These are phyloP conservation scores for Dolichopus griseipennis DNA, from an alignment of 2,888 invertebrate species.

Conservation along the genomic window DNA sequence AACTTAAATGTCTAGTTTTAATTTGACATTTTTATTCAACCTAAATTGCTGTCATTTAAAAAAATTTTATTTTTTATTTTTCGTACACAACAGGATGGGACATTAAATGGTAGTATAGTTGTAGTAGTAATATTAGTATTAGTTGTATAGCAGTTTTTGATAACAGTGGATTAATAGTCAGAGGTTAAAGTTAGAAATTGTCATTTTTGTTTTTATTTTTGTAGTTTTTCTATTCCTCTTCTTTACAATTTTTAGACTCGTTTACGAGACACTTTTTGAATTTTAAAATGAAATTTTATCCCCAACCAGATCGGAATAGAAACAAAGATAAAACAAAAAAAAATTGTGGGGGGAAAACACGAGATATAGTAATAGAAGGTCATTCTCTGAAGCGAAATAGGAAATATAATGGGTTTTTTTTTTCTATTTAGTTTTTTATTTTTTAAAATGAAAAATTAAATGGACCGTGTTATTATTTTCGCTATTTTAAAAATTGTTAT, in stretches of 20 bases:
- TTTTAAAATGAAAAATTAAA: neutral
- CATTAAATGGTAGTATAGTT: neutral
- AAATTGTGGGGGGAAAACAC: neutral
- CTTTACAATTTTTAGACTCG: neutral
- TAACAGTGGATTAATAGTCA: too few relatives aligned
- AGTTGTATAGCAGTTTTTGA: too few relatives aligned
- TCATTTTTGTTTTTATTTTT: neutral
- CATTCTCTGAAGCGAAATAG: too few relatives aligned
- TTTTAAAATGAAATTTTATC: neutral
- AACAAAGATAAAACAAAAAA: neutral
- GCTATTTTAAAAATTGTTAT: neutral
- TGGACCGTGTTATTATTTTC: slow-evolving; percentile 1
- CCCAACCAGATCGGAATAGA: neutral
- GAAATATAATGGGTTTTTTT: neutral
- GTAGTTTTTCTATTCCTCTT: neutral
- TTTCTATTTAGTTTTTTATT: neutral
- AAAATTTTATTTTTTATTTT: neutral
- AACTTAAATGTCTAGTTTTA: neutral
- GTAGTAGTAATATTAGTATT: neutral
- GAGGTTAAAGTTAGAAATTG: neutral
- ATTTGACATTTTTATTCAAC: neutral
- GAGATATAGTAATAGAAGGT: neutral
- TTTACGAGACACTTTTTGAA: neutral
- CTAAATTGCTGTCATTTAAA: neutral
- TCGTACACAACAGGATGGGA: neutral